Percentiles rank a stretch among this genome's conserved stretches.
These are phyloP conservation scores for Syngnathus floridae DNA, from an alignment of 2,113 vertebrate species.

Conservation along the genomic window DNA sequence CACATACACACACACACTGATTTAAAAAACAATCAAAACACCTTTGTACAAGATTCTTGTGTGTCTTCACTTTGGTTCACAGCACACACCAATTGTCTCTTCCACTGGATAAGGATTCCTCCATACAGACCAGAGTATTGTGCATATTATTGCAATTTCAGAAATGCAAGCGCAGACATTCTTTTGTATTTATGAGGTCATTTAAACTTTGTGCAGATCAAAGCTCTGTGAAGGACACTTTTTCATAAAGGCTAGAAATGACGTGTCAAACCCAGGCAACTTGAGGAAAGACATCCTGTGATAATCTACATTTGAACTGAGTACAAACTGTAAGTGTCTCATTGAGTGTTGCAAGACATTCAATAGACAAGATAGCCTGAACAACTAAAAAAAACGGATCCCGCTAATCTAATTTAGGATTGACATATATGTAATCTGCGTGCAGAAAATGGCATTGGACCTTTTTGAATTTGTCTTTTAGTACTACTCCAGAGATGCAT, in stretches of 20 bases:
- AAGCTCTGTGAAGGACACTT: conserved; percentile 35
- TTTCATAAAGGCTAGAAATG: conserved; percentile 34
- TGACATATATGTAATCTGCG: neutral
- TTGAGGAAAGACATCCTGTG: conserved; percentile 46
- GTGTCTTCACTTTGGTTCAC: neutral
- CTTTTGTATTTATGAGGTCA: conserved; percentile 28
- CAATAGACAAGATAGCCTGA: conserved; percentile 41
- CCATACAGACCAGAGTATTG: neutral
- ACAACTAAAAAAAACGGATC: conserved; percentile 18
- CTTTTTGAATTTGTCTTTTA: neutral
- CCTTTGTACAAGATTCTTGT: no score
- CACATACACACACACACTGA: no score
- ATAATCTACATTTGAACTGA: conserved; percentile 56
- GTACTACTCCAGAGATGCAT: neutral
- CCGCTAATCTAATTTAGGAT: conserved; percentile 22
- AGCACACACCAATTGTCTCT: neutral
- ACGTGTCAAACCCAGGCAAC: conserved; percentile 56
- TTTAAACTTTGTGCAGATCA: conserved; percentile 37
- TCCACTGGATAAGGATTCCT: neutral
- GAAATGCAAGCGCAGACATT: conserved; percentile 12
- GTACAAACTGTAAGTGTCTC: conserved; percentile 19
- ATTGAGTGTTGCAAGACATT: conserved; percentile 23
- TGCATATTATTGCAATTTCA: conserved; percentile 6
- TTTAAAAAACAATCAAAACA: no score
- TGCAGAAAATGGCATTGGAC: neutral